Base-by-base conservation (phyloP, 2,888 invertebrate species). In the Drosophila trichaetosa region DNA sequence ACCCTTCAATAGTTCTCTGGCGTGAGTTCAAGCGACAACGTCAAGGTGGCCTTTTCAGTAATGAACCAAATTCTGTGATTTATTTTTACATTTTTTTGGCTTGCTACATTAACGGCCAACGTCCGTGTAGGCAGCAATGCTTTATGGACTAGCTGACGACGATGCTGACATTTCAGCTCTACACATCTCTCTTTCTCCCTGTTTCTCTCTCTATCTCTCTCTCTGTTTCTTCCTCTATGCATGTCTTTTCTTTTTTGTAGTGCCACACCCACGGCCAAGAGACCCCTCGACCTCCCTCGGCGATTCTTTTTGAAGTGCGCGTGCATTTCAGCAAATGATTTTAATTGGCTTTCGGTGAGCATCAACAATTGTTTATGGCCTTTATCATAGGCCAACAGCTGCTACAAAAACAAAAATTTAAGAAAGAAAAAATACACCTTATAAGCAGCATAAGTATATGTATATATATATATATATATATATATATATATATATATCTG, bases 1-100 rank as follows among this genome's bases (percentile, higher is more conserved):
- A 86, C 83, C 87, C 82, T 88, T 88, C 82, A 86, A 75, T 82
- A 88, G 80, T 82, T 88, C 76, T 76, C 84, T 87, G 84, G 77
- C 83, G 63, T 52, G 82, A 87, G 89, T 89, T 87, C 85, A 89
- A 87, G 87, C 77, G 74, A 77, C 89, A 87, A 89, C 89, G 87
- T 87, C 89, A 87, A 87, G 86, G 86, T 89, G 80, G 81, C 73
- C 65, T 75, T 73, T 73, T 83, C 70, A 87, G 89, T 89, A 84
- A 87, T 87, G 86, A 87, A 89, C 84, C 83, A 87, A 89, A 81
- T 87, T 86, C 79, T 67, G 79, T 67, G 24, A 38, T 71, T 83
- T 86, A 84, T 85, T 88, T 85, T 87, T 79, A 82, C 65, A 73
- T 71, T 72, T 74, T 68, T 79, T 68, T 69, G 58, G 69, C 75